Evolutionary conservation across 2,888 invertebrate species (phyloP).

Genomic region (Exocentrus adspersus): DNA sequence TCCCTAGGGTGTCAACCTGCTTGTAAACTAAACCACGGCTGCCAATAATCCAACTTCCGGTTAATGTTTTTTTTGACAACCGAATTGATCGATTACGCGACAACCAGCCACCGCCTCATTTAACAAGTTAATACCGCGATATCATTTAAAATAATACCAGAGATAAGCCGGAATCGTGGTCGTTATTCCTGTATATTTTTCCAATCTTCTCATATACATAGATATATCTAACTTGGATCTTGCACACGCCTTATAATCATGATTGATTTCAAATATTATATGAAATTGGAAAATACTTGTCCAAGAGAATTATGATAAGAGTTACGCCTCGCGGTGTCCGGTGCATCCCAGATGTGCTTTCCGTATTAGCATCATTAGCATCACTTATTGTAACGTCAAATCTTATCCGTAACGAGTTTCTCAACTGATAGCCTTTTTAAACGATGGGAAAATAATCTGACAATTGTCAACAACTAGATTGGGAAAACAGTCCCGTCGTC

Average conservation of each 20-base stretch:
- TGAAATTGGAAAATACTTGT: constrained; percentile 3
- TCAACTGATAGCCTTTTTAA: too few relatives aligned
- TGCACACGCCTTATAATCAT: background rate
- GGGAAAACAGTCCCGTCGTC: too few relatives aligned
- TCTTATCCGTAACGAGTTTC: background rate
- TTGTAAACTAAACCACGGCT: background rate
- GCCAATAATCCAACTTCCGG: constrained; percentile 12
- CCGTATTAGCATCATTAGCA: background rate
- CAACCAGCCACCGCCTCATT: constrained; percentile 1
- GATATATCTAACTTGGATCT: background rate
- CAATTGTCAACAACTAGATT: too few relatives aligned
- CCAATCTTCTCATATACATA: background rate
- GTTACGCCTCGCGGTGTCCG: background rate
- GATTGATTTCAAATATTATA: constrained; percentile 1
- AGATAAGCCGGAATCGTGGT: background rate
- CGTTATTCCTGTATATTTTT: background rate
- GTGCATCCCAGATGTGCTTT: background rate
- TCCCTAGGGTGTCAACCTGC: too few relatives aligned
- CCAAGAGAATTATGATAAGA: background rate
- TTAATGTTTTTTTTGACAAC: background rate
- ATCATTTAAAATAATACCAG: constrained; percentile 8
- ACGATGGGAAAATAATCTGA: too few relatives aligned
- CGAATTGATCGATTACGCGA: constrained; percentile 9
- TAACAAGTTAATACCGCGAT: constrained; percentile 6
- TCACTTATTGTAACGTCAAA: background rate